These are phyloP conservation scores for Aspidiotus destructor DNA, from an alignment of 2,888 invertebrate genomes.

Conservation along the genomic window DNA sequence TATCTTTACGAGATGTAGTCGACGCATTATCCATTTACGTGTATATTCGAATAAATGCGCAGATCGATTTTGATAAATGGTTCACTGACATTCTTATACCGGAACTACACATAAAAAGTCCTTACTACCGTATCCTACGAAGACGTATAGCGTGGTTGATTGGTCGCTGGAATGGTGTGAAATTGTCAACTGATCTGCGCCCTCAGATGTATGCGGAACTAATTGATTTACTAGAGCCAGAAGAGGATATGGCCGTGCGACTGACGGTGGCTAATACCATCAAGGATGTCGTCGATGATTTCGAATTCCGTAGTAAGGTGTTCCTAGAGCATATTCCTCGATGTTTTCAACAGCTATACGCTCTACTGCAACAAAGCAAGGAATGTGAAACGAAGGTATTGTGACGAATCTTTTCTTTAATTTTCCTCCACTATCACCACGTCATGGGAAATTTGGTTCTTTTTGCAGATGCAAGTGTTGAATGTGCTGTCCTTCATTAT, in stretches of 20 bases:
- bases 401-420: not conserved
- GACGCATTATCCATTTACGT: not conserved
- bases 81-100: constrained; percentile 68
- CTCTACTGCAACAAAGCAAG: constrained; percentile 71
- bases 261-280: constrained; percentile 77
- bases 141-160: constrained; percentile 76
- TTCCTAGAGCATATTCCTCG: constrained; percentile 68
- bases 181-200: constrained; percentile 65
- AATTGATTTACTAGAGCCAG: constrained; percentile 58
- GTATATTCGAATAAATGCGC: constrained; percentile 35
- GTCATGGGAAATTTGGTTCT: constrained; percentile 29
- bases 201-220: constrained; percentile 72
- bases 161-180: constrained; percentile 62
- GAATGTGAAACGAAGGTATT: constrained; percentile 84
- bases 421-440: not conserved
- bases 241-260: constrained; percentile 81
- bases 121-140: constrained; percentile 73
- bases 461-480: constrained; percentile 71
- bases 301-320: constrained; percentile 78
- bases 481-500: constrained; percentile 82
- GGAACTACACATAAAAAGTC: constrained; percentile 71
- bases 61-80: constrained; percentile 89
- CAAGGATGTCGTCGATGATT: constrained; percentile 77
- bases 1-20: not conserved
- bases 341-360: constrained; percentile 68